phyloP scores from a whole-genome alignment of 2,113 vertebrate genomes.

The Euleptes europaea region DNA sequence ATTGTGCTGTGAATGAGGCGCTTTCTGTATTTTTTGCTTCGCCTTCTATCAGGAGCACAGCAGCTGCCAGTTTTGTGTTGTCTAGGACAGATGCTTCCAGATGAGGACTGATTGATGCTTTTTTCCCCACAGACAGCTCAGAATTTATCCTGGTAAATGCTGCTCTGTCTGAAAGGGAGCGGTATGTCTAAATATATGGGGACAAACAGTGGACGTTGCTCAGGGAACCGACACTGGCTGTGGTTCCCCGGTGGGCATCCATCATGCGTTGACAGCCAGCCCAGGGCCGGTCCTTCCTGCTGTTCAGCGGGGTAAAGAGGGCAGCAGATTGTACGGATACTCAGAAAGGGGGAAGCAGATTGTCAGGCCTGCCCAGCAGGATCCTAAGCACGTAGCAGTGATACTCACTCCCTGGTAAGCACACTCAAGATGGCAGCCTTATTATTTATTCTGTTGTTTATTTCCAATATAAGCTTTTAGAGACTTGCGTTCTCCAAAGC shows the following conservation, averaged over 20 bases:
- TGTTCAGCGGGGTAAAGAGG: background rate
- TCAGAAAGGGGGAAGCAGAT: background rate
- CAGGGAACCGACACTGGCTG: background rate
- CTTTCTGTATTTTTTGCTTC: background rate
- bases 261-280: background rate
- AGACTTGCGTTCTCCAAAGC: no score
- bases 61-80: background rate
- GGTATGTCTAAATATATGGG: background rate
- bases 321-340: background rate
- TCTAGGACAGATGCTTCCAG: background rate
- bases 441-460: background rate
- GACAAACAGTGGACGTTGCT: background rate
- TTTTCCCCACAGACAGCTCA: background rate
- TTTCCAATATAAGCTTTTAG: no score
- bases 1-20: background rate
- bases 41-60: background rate
- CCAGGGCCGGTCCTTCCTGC: background rate
- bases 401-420: background rate
- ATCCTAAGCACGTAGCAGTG: background rate
- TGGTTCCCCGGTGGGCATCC: background rate
- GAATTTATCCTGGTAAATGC: background rate
- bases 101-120: no score
- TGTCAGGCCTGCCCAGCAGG: no score
- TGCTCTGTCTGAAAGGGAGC: background rate
- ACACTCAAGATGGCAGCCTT: background rate